A percentile compares a stretch with the other conserved stretches of the same genome.
Evolutionary conservation across 1,140 invertebrate species (phyloP).

Genomic region (Drosophila lowei): DNA sequence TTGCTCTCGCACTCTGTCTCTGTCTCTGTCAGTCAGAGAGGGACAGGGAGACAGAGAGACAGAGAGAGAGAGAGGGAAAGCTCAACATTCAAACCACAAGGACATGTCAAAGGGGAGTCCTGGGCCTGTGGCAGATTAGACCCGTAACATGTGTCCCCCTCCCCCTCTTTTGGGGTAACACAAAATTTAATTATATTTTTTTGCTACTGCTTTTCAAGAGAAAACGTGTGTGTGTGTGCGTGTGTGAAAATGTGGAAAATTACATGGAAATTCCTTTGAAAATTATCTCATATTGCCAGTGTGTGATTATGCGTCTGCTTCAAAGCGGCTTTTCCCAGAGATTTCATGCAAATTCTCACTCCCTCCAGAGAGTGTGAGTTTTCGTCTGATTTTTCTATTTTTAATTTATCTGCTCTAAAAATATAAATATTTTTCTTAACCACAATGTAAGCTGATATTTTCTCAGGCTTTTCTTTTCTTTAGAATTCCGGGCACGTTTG

Average conservation of each 20-base stretch:
- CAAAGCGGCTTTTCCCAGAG: not conserved
- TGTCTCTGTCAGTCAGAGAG: conserved; percentile 28
- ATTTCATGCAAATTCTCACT: conserved; percentile 13
- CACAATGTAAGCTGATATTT: too few species aligned
- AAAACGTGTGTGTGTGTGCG: conserved; percentile 38
- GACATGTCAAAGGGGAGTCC: conserved; percentile 7
- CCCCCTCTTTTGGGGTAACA: conserved; percentile 31
- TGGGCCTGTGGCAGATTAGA: conserved; percentile 1
- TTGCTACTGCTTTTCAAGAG: conserved; percentile 22
- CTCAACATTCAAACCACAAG: conserved; percentile 50
- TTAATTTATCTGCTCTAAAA: too few species aligned
- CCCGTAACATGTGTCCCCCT: not conserved
- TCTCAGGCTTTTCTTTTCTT: not conserved
- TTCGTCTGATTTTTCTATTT: too few species aligned
- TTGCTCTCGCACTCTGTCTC: conserved; percentile 9
- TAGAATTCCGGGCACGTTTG: conserved; percentile 55
- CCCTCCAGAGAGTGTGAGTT: too few species aligned
- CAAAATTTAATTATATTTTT: conserved; percentile 63
- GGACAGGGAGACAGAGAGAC: not conserved
- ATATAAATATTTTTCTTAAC: too few species aligned
- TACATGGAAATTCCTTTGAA: conserved; percentile 13
- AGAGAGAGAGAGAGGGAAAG: not conserved
- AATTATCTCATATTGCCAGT: conserved; percentile 29
- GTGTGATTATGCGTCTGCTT: conserved; percentile 30
- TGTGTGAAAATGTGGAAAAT: conserved; percentile 18